Conservation (phyloP, 1,140 invertebrate species). For the Himalopsyche phryganea region DNA sequence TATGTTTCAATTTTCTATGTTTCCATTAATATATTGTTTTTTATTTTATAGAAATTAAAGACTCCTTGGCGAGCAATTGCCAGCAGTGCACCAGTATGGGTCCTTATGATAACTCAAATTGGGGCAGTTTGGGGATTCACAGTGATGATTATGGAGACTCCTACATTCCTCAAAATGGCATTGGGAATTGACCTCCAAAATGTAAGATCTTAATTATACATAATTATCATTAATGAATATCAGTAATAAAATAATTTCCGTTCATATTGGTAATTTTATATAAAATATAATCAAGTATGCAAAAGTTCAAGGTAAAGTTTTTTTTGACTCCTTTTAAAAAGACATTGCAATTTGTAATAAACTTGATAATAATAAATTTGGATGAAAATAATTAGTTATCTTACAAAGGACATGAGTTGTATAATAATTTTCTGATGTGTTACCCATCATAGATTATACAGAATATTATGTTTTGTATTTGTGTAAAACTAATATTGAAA, state of each 20-base stretch:
- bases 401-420: too few relatives aligned
- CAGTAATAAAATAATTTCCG: too few relatives aligned
- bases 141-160: conserved; percentile 7
- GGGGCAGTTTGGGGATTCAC: conserved; percentile 66
- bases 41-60: not conserved
- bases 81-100: conserved; percentile 13
- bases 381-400: not conserved
- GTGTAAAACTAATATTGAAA: too few relatives aligned
- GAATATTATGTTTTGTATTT: too few relatives aligned
- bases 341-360: not conserved
- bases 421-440: too few relatives aligned
- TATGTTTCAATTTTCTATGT: too few relatives aligned
- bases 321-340: not conserved
- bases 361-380: too few relatives aligned
- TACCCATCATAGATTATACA: too few relatives aligned
- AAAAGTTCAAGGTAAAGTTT: not conserved
- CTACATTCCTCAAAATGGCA: conserved; percentile 15
- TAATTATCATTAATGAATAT: too few relatives aligned
- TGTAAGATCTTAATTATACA: too few relatives aligned
- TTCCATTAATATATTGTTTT: too few relatives aligned
- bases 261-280: not conserved
- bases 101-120: conserved; percentile 46
- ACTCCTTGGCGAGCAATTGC: not conserved
- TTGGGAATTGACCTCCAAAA: conserved; percentile 12
- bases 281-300: not conserved